A percentile compares a stretch with the other conserved stretches of the same genome.
phyloP scores from a whole-genome alignment of 35 echinoderm and acorn worm species.

The Patiria miniata region DNA sequence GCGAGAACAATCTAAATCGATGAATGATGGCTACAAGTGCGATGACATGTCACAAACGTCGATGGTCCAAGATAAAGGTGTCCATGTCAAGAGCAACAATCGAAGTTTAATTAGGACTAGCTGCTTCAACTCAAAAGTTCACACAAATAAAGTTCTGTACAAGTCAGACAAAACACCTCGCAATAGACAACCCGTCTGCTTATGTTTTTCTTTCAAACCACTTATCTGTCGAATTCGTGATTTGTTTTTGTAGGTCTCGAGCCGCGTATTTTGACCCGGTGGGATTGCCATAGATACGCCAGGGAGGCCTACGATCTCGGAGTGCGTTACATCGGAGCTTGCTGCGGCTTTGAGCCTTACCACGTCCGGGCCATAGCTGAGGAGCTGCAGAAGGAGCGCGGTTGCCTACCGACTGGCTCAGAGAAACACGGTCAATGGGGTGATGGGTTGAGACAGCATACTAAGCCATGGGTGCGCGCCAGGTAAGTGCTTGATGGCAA shows the following conservation, averaged over 20 bases:
- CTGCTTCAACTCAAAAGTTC: too few species aligned
- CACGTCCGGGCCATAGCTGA: slow-evolving; percentile 82
- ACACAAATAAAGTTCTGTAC: too few species aligned
- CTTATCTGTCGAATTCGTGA: too few species aligned
- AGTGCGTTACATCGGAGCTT: slow-evolving; percentile 81
- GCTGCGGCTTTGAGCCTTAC: slow-evolving; percentile 91
- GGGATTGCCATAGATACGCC: slow-evolving; percentile 71
- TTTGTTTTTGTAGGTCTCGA: slow-evolving; percentile 68
- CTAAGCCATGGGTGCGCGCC: slow-evolving; percentile 95
- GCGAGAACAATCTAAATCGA: too few species aligned
- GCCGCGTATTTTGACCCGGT: slow-evolving; percentile 67
- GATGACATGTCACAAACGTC: too few species aligned
- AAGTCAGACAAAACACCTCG: too few species aligned
- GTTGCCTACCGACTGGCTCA: slow-evolving; percentile 63
- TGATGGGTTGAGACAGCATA: slow-evolving; percentile 74
- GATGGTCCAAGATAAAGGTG: too few species aligned
- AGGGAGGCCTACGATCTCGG: slow-evolving; percentile 80
- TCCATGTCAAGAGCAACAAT: too few species aligned
- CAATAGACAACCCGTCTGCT: too few species aligned
- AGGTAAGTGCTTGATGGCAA: slow-evolving; percentile 48
- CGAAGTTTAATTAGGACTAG: too few species aligned
- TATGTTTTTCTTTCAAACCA: too few species aligned
- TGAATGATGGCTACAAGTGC: too few species aligned
- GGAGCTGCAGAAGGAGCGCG: slow-evolving; percentile 79
- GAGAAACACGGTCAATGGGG: slow-evolving; percentile 90